A percentile compares a stretch with the other conserved stretches of the same genome.
phyloP scores from a whole-genome alignment of 1,140 invertebrate species.

The Platyscapa corneri region DNA sequence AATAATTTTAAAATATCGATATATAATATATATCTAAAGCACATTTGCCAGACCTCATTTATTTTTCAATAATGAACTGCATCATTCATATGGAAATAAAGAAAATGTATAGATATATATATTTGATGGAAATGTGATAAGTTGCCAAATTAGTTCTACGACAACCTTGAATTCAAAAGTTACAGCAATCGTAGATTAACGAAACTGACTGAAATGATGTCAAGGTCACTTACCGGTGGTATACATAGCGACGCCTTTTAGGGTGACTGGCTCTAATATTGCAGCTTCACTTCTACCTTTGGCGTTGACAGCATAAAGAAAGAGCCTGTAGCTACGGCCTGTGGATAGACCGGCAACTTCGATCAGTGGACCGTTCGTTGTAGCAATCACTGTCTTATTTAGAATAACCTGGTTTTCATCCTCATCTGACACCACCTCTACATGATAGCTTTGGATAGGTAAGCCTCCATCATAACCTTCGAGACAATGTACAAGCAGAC shows the following conservation, averaged over 20 bases:
- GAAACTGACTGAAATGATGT: not conserved
- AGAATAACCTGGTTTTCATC: conserved; percentile 55
- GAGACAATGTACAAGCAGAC: conserved; percentile 83
- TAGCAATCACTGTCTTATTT: conserved; percentile 63
- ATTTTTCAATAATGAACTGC: not conserved
- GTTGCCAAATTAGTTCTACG: not conserved
- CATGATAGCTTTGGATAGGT: conserved; percentile 83
- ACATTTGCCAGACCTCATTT: not conserved
- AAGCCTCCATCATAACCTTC: conserved; percentile 91
- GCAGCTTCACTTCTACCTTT: conserved; percentile 88
- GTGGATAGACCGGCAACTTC: conserved; percentile 85
- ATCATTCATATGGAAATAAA: not conserved
- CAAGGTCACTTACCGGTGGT: conserved; percentile 67
- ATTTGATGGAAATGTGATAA: not conserved
- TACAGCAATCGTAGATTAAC: not conserved
- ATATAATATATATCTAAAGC: not conserved
- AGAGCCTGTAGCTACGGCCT: conserved; percentile 84
- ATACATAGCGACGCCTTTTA: conserved; percentile 83
- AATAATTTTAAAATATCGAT: no score
- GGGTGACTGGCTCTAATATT: conserved; percentile 85
- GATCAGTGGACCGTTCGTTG: conserved; percentile 76
- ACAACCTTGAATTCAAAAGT: not conserved
- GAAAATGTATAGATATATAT: not conserved
- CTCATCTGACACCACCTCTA: conserved; percentile 79
- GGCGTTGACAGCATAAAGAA: conserved; percentile 86